Evolutionary conservation across 2,113 vertebrate species (phyloP), one percentile per base, ranked within the genome.

Genomic region (Ammodytes marinus): DNA sequence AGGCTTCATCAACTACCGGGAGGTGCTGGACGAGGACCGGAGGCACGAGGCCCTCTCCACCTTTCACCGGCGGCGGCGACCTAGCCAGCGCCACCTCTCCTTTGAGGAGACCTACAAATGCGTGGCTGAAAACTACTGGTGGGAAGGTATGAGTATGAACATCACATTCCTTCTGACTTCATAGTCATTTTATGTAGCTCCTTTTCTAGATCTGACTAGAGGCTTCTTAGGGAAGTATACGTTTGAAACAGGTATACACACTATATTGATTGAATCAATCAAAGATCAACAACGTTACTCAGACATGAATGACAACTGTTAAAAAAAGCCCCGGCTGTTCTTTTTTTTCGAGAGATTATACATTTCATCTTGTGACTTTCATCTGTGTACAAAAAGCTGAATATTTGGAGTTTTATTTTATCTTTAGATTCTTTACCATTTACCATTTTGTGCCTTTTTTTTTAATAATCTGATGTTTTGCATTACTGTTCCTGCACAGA

Each of bases 91-190:
- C 42, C 95, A 96, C 89, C 93, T 93, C 80, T 94, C 95, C 89
- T 91, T 95, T 91, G 95, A 95, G 66, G 95, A 96, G 77, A 96
- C 95, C 3, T 96, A 96, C 86, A 95, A 92, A 91, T 92, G 92
- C 8, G 95, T 96, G 83, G 95, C 95, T 17, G 95, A 96, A 43
- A 96, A 96, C 93, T 96, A 96, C 92, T 96, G 95, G 95, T 96
- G 95, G 95, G 95, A 96, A 40, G 95, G 95, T 96, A 93, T 8
- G 84, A 58, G 27, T 27, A 27, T 27, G 27, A n/a, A n/a, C 74
- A 52, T 52, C 57, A 57, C 72, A 27, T 67, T 9, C 19, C 61
- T 6, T 42, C 14, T 57, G 39, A 45, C n/a, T 53, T 58, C 49
- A 17, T 6, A 39, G 49, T n/a, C n/a, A n/a, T n/a, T 27, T 1